Evolutionary conservation across 2,113 vertebrate species (phyloP).

Genomic region (Antigone vipio): DNA sequence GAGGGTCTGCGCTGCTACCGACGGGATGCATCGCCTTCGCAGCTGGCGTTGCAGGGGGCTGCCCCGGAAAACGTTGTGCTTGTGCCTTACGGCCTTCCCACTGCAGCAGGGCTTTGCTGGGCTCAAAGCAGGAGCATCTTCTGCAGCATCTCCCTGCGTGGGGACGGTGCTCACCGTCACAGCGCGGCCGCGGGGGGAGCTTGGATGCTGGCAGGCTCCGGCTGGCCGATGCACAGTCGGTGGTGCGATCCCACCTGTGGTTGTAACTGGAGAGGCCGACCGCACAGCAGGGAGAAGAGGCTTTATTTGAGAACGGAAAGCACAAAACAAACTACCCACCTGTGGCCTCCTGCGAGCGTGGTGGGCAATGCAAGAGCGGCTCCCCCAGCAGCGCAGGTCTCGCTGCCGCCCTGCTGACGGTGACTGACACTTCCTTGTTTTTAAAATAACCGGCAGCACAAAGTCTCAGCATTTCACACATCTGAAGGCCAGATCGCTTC

Average conservation of each 20-base stretch:
- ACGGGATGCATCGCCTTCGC: not conserved
- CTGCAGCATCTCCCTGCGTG: rapidly evolving
- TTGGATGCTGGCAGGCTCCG: rapidly evolving
- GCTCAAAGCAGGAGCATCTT: not conserved
- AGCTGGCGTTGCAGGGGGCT: rapidly evolving
- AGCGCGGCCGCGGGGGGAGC: rapidly evolving
- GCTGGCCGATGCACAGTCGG: not conserved
- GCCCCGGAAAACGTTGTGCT: not conserved
- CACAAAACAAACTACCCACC: not conserved
- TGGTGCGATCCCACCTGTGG: not conserved
- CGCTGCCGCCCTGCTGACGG: not conserved
- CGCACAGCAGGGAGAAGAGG: rapidly evolving
- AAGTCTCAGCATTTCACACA: not conserved
- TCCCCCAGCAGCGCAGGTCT: not conserved
- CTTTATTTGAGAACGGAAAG: not conserved
- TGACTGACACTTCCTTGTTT: not conserved
- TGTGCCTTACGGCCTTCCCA: rapidly evolving
- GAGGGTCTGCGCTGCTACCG: not conserved
- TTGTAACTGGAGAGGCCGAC: not conserved
- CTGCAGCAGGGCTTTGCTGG: not conserved
- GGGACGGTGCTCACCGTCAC: rapidly evolving
- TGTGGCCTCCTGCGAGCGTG: not conserved
- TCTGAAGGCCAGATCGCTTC: not conserved
- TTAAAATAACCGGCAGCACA: not conserved
- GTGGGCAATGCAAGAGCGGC: rapidly evolving